A percentile compares a stretch with the other conserved stretches of the same genome.
These are phyloP conservation scores for Cryptocheilus praepositus DNA, from an alignment of 2,888 invertebrate species.

Conservation along the genomic window DNA sequence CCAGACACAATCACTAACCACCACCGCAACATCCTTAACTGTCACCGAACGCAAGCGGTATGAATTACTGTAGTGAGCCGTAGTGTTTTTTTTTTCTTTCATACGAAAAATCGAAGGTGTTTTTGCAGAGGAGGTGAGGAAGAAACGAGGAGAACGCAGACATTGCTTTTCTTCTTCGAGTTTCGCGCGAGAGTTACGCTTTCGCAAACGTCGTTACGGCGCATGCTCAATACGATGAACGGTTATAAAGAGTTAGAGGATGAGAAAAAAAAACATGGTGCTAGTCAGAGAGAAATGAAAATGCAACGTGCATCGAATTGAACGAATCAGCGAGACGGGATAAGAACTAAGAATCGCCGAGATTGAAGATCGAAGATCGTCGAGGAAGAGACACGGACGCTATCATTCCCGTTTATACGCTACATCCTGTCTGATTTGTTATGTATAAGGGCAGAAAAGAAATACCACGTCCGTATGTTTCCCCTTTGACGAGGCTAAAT, in stretches of 20 bases:
- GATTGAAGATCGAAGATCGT: neutral
- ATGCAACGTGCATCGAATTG: no score
- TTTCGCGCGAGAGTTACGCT: constrained; percentile 35
- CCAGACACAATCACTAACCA: constrained; percentile 16
- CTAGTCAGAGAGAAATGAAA: no score
- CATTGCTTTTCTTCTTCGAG: constrained; percentile 22
- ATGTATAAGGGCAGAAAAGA: constrained; percentile 9
- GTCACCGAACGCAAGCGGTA: constrained; percentile 15
- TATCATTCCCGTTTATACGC: constrained; percentile 30
- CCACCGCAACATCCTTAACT: constrained; percentile 3
- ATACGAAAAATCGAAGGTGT: constrained; percentile 19
- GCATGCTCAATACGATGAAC: neutral
- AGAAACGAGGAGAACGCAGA: constrained; percentile 10
- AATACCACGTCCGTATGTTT: constrained; percentile 38
- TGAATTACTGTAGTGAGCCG: constrained; percentile 48
- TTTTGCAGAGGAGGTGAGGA: neutral
- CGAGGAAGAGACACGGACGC: neutral
- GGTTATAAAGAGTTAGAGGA: no score
- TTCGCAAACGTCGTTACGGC: constrained; percentile 21
- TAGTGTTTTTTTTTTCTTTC: constrained; percentile 40
- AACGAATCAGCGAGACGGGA: no score
- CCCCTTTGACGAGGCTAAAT: constrained; percentile 22
- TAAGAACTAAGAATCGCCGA: neutral
- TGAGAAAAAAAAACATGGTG: no score
- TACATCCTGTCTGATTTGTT: constrained; percentile 49